phyloP scores from a whole-genome alignment of 2,888 invertebrate species.

The Catocala fraxini region DNA sequence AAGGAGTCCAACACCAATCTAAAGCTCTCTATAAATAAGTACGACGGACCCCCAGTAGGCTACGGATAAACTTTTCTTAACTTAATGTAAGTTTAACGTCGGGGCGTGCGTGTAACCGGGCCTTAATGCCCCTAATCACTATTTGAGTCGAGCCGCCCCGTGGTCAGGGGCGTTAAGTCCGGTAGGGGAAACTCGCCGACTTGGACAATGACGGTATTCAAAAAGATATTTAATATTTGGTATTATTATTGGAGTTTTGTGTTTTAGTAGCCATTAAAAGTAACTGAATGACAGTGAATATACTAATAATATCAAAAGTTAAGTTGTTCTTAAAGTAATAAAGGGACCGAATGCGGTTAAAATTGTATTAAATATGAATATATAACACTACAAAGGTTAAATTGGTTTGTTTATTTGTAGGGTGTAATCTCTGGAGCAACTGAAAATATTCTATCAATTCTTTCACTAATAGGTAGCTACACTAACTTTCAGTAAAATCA shows the following conservation, averaged over 20 bases:
- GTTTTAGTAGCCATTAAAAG: neutral
- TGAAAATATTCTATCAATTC: too few relatives aligned
- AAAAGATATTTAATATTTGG: conserved; percentile 16
- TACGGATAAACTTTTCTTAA: conserved; percentile 21
- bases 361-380: too few relatives aligned
- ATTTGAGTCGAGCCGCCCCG: conserved; percentile 42
- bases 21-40: conserved; percentile 16
- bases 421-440: too few relatives aligned
- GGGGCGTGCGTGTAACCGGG: conserved; percentile 44
- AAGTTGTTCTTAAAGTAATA: too few relatives aligned
- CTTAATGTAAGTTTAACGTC: conserved; percentile 50
- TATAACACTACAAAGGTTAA: too few relatives aligned
- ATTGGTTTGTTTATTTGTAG: too few relatives aligned
- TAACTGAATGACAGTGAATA: neutral
- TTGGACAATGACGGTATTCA: neutral
- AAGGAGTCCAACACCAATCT: conserved; percentile 13
- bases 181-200: conserved; percentile 4
- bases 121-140: conserved; percentile 46
- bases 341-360: too few relatives aligned
- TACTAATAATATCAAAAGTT: too few relatives aligned
- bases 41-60: neutral
- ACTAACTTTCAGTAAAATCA: too few relatives aligned
- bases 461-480: too few relatives aligned
- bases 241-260: conserved; percentile 5
- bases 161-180: conserved; percentile 14